Base-by-base conservation (phyloP, 1,140 invertebrate genomes). In the Vanessa atalanta region DNA sequence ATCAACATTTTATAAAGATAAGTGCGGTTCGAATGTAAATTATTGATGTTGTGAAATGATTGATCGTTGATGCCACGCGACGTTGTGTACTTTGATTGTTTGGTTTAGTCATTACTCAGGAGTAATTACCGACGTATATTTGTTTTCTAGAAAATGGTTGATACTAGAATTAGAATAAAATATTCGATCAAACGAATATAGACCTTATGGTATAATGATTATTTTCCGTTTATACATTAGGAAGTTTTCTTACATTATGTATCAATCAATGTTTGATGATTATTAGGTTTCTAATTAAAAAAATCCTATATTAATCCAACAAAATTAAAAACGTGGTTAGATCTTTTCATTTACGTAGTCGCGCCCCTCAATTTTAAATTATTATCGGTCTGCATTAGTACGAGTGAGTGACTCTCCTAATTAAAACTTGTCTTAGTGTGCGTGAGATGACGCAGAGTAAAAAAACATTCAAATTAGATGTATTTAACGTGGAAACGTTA, bases 21-120 rank as follows among this genome's bases (percentile, higher is more conserved):
- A 68, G 64, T 72, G 23, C 37, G 53, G 47, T 72, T 55, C 23
- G 53, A 75, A 70, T 70, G 51, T 50, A 64, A 63, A 65, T 65
- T 57, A 61, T 70, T 70, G 47, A 65, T 61, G 48, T 61, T 16
- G 12, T 2, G 20, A 53, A 65, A 67, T 75, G 73, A 75, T 75
- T 75, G 69, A 75, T 75, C 47, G 51, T 50, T 48, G 43, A 48
- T 57, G 64, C 70, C 53, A 66, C 64, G 73, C 64, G 73, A 61
- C 67, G 55, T 31, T 75, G 73, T 66, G 63, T 53, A 72, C 69
- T 55, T 23, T 65, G 63, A 47, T 16, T 67, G 65, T 55, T 76
- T 57, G 47, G 20, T 47, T 20, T 11, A 57, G 53, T 13, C 53
- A 57, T 23, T 57, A 57, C 20, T 57, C 13, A 14, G 51, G 47